Evolutionary conservation across 2,113 vertebrate species (phyloP).

Genomic region (Artemisiospiza belli): DNA sequence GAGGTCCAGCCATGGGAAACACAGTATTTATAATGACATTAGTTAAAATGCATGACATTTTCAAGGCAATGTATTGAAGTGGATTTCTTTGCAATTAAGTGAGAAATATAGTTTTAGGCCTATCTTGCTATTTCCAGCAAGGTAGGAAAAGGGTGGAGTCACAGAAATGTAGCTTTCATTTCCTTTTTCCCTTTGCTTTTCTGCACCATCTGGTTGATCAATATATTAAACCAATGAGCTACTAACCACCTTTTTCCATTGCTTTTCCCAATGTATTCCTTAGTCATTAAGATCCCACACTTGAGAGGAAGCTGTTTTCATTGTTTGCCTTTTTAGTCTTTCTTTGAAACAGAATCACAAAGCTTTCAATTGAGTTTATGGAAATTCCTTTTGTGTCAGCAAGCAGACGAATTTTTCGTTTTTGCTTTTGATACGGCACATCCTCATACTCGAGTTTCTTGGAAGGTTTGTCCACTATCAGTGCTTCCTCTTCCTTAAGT

Average conservation of each 20-base stretch:
- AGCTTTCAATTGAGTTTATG: constrained; percentile 4
- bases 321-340: neutral
- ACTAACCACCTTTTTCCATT: constrained; percentile 16
- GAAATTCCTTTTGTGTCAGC: neutral
- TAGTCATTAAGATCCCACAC: neutral
- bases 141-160: neutral
- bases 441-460: neutral
- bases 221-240: constrained; percentile 3
- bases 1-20: neutral
- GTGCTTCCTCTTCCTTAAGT: neutral
- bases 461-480: neutral
- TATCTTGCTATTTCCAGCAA: neutral
- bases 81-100: neutral
- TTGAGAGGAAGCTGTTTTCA: neutral
- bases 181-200: constrained; percentile 30
- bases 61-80: neutral
- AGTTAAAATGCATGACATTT: neutral
- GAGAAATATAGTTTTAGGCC: neutral
- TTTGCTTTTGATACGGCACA: neutral
- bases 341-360: neutral
- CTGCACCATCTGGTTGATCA: neutral
- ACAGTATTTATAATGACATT: neutral
- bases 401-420: neutral
- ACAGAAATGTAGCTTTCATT: constrained; percentile 10
- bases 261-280: neutral